Evolutionary conservation across 2,113 vertebrate species (phyloP), one percentile per base, ranked within the genome.

Genomic region (Trinectes maculatus): DNA sequence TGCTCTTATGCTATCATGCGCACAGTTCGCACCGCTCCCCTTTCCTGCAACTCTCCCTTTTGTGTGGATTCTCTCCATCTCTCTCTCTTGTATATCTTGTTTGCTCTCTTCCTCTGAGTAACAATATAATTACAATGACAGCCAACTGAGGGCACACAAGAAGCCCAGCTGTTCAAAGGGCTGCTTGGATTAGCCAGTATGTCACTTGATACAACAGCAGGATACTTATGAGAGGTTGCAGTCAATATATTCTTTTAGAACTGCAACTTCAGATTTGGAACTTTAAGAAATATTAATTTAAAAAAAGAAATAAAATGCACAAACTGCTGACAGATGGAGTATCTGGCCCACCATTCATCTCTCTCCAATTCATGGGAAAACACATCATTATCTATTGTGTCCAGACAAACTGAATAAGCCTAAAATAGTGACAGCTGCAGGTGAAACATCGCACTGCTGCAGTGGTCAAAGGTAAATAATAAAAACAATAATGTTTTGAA

Each of bases 21-120:
- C 84, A 77, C 69, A 78, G 72, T 80, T 80, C 83, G 80, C 85
- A 84, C 83, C 57, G 77, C 82, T 85, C 68, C 74, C 78, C 81
- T 84, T 80, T 85, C 64, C 61, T 53, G 70, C 57, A 60, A 73
- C 84, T 76, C 82, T 80, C 80, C 80, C 74, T 87, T 77, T 67
- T 29, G 25, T 74, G 71, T 74, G 33, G 74, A 63, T 81, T 79
- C 78, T 76, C 79, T 47, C 55, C 25, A 66, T 52, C 81, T 62
- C 79, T 53, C 73, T 46, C 57, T 54, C 58, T 42, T 24, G 47
- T 71, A 55, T 52, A 66, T 82, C 73, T 84, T 63, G 62, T 82
- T 85, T 67, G 63, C 70, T 47, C 71, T 74, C 76, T 83, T 44
- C 49, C 46, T 78, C 56, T 55, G 42, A 79, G 61, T 67, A 53